These are phyloP conservation scores for Austrolebias charrua DNA, from an alignment of 2,797 vertebrate genomes.

Conservation along the genomic window DNA sequence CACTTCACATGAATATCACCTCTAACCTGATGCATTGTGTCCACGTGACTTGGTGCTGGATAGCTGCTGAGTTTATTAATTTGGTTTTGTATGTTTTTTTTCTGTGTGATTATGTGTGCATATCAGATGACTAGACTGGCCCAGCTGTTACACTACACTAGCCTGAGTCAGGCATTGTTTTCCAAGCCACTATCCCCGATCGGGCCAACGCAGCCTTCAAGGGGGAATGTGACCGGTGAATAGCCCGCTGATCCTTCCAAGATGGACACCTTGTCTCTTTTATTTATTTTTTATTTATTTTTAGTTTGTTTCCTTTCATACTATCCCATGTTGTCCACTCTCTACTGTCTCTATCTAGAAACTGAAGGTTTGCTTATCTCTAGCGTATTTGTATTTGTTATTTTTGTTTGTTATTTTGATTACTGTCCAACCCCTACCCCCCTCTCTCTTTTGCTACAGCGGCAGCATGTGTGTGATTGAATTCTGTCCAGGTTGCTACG, in stretches of 20 bases:
- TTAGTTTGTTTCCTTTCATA: conserved; percentile 84
- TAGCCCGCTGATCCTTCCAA: conserved; percentile 91
- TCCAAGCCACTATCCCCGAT: conserved; percentile 98
- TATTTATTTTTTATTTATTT: conserved; percentile 82
- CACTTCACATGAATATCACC: conserved; percentile 60
- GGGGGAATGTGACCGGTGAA: conserved; percentile 97
- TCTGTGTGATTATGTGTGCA: conserved; percentile 99
- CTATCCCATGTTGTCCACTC: conserved; percentile 89
- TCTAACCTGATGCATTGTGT: conserved; percentile 78
- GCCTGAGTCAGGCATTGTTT: conserved; percentile 99
- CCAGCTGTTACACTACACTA: conserved; percentile 99
- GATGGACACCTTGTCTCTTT: conserved; percentile 99
- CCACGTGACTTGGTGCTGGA: conserved; percentile 90
- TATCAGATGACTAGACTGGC: conserved; percentile 99
- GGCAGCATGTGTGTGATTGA: conserved; percentile 82
- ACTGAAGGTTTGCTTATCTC: conserved; percentile 73
- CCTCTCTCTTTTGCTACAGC: conserved; percentile 79
- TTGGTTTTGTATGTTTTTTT: conserved; percentile 99
- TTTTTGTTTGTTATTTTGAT: conserved; percentile 75
- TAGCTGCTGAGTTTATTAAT: conserved; percentile 99
- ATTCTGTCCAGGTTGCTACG: conserved; percentile 82
- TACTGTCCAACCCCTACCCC: conserved; percentile 74
- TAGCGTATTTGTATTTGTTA: conserved; percentile 79
- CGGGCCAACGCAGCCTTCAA: conserved; percentile 96
- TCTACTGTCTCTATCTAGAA: conserved; percentile 80